phyloP scores from a whole-genome alignment of 1,140 invertebrate genomes.

The Lanistes nyassanus region DNA sequence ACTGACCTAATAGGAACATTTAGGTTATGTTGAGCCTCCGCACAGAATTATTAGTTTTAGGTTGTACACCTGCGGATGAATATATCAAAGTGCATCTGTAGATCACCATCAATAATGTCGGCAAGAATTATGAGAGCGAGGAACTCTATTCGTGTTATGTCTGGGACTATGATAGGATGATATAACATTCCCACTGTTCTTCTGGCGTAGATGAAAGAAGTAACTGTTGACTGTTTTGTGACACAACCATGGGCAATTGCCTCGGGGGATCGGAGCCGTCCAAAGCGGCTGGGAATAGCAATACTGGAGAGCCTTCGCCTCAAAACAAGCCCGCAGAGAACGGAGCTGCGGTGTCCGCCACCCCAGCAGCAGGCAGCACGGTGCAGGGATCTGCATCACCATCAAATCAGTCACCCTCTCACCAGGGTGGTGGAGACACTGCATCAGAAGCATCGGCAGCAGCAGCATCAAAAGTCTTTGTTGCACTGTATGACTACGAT shows the following conservation, averaged over 20 bases:
- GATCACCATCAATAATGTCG: slow-evolving; percentile 26
- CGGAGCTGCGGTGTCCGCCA: slow-evolving; percentile 27
- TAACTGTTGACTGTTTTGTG: neutral
- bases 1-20: neutral
- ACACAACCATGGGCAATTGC: slow-evolving; percentile 43
- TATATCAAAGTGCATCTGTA: slow-evolving; percentile 3
- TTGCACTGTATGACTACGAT: slow-evolving; percentile 98
- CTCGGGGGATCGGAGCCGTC: slow-evolving; percentile 35
- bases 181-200: neutral
- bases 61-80: slow-evolving; percentile 8
- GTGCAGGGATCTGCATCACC: slow-evolving; percentile 32
- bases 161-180: slow-evolving; percentile 3
- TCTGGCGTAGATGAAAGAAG: neutral
- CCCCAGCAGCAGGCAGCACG: slow-evolving; percentile 25
- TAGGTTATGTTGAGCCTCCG: neutral
- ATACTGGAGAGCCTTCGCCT: slow-evolving; percentile 30
- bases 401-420: slow-evolving; percentile 35
- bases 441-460: slow-evolving; percentile 24
- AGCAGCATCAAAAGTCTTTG: slow-evolving; percentile 78
- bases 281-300: slow-evolving; percentile 18
- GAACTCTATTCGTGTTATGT: neutral
- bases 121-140: slow-evolving; percentile 20
- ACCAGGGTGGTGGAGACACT: slow-evolving; percentile 32
- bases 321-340: slow-evolving; percentile 27
- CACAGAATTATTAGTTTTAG: neutral